Conservation (phyloP, 2,113 vertebrate genomes). For the Tautogolabrus adspersus region DNA sequence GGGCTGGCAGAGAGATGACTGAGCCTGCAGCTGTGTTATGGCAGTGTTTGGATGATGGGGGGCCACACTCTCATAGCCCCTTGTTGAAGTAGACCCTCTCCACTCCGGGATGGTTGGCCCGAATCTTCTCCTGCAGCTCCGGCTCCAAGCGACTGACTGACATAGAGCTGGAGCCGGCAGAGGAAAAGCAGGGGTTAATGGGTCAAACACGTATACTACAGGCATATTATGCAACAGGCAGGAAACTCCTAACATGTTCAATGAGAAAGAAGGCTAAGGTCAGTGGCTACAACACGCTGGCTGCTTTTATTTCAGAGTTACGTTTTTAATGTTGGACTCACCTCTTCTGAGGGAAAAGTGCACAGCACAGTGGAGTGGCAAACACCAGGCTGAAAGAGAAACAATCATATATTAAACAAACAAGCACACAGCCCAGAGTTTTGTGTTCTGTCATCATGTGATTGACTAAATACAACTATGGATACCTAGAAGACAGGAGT, state of each 20-base stretch:
- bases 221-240: not conserved
- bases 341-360: constrained; percentile 98
- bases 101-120: constrained; percentile 85
- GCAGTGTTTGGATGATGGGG: constrained; percentile 57
- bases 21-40: constrained; percentile 63
- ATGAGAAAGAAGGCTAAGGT: not conserved
- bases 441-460: not conserved
- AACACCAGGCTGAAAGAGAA: constrained; percentile 90
- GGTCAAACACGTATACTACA: constrained; percentile 8
- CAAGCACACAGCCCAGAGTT: not conserved
- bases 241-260: constrained; percentile 16
- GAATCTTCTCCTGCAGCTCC: constrained; percentile 92
- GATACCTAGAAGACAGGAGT: not conserved
- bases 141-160: constrained; percentile 90
- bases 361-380: constrained; percentile 96
- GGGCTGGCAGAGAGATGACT: constrained; percentile 53
- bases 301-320: not conserved
- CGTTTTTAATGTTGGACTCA: constrained; percentile 64
- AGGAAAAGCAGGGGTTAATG: not conserved
- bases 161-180: constrained; percentile 87
- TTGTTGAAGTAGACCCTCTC: constrained; percentile 96
- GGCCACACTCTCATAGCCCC: constrained; percentile 86
- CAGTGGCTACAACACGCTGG: not conserved
- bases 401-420: not conserved
- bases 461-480: no score